Evolutionary conservation across 2,888 invertebrate species (phyloP), one percentile per base, ranked within the genome.

Genomic region (Tachystola acroxantha): DNA sequence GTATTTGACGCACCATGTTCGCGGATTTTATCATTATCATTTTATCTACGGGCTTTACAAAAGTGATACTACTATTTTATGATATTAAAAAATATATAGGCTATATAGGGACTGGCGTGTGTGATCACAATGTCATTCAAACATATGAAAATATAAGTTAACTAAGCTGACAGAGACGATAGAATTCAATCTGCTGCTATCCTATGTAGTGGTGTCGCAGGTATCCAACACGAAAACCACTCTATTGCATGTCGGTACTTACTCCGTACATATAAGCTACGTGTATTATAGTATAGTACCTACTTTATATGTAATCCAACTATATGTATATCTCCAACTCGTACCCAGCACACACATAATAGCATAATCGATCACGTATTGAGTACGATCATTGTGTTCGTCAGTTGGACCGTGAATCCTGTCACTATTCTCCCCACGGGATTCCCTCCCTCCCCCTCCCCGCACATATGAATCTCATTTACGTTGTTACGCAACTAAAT

Each of bases 371-470:
- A 85, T 85, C 80, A 77, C 65, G 75, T 80, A 85, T 84, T 80
- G 80, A 78, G 77, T 64, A 51, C 77, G 70, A 80, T 80, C 84
- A 85, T 85, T 85, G 85, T 85, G 68, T 57, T 76, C 71, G 65
- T 67, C 66, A 72, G 80, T 66, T 84, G 82, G 75, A 85, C 82
- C 85, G 82, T 85, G 79, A 81, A 82, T 85, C 85, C 85, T 85
- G 84, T 81, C 81, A 76, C 77, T 77, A 70, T 52, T 58, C 50
- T 60, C 57, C 53, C 42, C 43, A 39, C 36, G 33, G 40, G 34
- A 40, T 33, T 37, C 46, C 50, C 32, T 49, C 51, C 46, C 50
- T 52, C 53, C 60, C 59, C 49, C 51, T 57, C 51, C 60, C 59
- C 49, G 50, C 55, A 50, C 69, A 69, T 72, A 75, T 81, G 75